phyloP scores from a whole-genome alignment of 2,113 vertebrate species.

The Osmerus mordax region DNA sequence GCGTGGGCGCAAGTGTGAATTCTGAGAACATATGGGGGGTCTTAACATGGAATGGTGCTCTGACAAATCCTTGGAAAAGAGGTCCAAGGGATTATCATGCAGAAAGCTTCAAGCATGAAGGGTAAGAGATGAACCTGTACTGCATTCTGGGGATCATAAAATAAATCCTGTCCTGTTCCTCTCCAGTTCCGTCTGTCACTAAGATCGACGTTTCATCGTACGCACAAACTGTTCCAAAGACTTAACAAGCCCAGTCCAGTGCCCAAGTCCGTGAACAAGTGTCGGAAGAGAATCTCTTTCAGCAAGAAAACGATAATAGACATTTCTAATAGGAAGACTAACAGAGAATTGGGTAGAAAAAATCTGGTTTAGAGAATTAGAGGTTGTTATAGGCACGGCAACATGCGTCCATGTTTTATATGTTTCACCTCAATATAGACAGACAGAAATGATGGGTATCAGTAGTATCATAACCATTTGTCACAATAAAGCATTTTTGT shows the following conservation, averaged over 20 bases:
- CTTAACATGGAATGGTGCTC: no score
- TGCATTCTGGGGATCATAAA: slow-evolving; percentile 1
- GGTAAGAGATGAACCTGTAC: no score
- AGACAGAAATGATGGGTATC: slow-evolving; percentile 7
- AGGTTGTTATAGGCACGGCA: slow-evolving; percentile 19
- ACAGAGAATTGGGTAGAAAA: background rate
- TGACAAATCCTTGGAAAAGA: no score
- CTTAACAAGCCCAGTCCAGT: background rate
- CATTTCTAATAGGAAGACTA: background rate
- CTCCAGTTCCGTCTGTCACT: no score
- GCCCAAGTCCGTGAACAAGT: background rate
- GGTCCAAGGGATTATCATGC: no score
- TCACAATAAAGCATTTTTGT: background rate
- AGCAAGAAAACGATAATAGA: background rate
- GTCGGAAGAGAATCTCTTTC: background rate
- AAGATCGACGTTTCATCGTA: no score
- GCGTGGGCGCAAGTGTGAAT: background rate
- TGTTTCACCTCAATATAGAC: slow-evolving; percentile 12
- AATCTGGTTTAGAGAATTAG: slow-evolving; percentile 5
- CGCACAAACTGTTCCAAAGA: no score
- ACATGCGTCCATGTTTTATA: slow-evolving; percentile 11
- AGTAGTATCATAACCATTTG: slow-evolving; percentile 4
- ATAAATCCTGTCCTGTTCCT: slow-evolving; percentile 7
- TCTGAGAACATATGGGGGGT: background rate
- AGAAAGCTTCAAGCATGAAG: no score